phyloP scores from a whole-genome alignment of 1,140 invertebrate genomes.

The Neelides sp. region DNA sequence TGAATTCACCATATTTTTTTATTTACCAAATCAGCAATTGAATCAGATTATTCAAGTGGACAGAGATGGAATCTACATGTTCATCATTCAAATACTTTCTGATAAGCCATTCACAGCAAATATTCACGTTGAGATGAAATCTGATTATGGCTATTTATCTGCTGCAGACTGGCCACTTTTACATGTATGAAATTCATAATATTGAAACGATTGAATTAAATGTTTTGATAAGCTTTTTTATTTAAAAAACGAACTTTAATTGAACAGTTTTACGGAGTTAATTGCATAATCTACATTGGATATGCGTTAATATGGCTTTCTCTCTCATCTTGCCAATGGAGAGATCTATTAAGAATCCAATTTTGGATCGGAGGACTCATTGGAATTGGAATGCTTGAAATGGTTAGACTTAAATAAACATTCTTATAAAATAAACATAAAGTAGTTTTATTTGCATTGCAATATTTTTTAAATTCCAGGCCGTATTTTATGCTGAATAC shows the following conservation, averaged over 20 bases:
- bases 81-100: conserved; percentile 35
- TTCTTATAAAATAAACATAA: conserved; percentile 5
- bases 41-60: conserved; percentile 20
- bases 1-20: conserved; percentile 1
- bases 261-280: conserved; percentile 71
- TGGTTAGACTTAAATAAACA: conserved; percentile 33
- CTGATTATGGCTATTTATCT: conserved; percentile 55
- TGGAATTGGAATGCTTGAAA: conserved; percentile 68
- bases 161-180: conserved; percentile 59
- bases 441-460: neutral
- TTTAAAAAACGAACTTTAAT: conserved; percentile 19
- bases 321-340: conserved; percentile 73
- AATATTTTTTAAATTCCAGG: conserved; percentile 36
- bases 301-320: conserved; percentile 71
- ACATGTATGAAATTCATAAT: conserved; percentile 41
- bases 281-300: conserved; percentile 75
- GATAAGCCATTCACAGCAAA: conserved; percentile 37
- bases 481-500: conserved; percentile 82
- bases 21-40: too few relatives aligned
- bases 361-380: conserved; percentile 90
- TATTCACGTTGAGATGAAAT: conserved; percentile 51
- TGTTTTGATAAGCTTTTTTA: neutral
- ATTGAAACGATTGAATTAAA: too few relatives aligned
- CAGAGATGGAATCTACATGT: conserved; percentile 41
- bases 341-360: conserved; percentile 80